Conservation (phyloP, 2,797 vertebrate species). For the Eulemur albifrons region DNA sequence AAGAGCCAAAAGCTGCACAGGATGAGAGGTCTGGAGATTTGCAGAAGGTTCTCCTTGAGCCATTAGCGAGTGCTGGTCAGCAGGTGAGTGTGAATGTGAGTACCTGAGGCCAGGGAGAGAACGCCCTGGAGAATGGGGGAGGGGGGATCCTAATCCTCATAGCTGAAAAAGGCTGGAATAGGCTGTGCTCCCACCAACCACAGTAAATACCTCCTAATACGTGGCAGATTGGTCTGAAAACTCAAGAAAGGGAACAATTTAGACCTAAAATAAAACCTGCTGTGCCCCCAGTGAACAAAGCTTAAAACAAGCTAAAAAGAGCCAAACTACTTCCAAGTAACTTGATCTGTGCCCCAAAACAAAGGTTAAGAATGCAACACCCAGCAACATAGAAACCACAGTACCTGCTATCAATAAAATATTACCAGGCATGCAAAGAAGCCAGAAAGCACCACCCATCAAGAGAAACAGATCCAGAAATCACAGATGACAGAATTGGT, state of each 20-base stretch:
- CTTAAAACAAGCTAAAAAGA: neutral
- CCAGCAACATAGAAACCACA: neutral
- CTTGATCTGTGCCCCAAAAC: neutral
- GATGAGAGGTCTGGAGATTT: fast-evolving
- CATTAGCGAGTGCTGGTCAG: no score
- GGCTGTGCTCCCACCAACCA: neutral
- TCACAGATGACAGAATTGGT: neutral
- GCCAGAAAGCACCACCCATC: no score
- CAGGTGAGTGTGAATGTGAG: neutral
- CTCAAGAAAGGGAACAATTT: no score
- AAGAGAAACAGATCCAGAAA: neutral
- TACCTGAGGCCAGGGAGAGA: neutral
- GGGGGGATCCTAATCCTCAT: neutral
- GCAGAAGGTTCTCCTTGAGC: neutral
- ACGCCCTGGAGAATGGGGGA: neutral
- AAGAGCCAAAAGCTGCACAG: neutral
- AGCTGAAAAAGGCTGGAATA: neutral
- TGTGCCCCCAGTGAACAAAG: neutral
- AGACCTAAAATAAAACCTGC: neutral
- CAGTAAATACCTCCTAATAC: neutral
- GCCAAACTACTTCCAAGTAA: neutral
- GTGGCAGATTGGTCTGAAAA: neutral
- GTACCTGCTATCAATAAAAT: neutral
- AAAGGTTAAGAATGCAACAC: neutral
- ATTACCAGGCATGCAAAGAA: neutral